Percentiles rank a stretch among this genome's conserved stretches.
Evolutionary conservation across 2,113 vertebrate genomes (phyloP).

Genomic region (Azemiops feae): DNA sequence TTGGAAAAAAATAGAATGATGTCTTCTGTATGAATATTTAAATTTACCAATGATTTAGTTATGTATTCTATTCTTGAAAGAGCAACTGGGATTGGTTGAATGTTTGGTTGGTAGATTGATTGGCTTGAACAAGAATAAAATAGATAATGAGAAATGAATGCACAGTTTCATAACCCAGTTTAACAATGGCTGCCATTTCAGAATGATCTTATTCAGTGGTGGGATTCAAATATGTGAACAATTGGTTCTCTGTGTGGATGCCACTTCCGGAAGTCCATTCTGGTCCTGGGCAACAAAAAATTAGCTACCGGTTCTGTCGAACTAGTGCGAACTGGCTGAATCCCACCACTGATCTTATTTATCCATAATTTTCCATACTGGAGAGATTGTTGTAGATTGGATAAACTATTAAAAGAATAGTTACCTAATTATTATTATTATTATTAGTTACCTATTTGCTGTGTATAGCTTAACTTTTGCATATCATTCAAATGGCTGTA

Average conservation of each 20-base stretch:
- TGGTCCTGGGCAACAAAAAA: too few relatives aligned
- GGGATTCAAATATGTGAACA: too few relatives aligned
- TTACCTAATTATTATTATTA: constrained; percentile 14
- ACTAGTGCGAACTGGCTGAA: too few relatives aligned
- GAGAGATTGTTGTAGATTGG: constrained; percentile 12
- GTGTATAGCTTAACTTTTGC: neutral
- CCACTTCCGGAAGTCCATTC: too few relatives aligned
- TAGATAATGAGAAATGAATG: neutral
- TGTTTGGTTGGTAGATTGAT: constrained; percentile 3
- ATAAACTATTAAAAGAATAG: constrained; percentile 27
- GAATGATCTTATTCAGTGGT: neutral
- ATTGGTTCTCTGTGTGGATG: too few relatives aligned
- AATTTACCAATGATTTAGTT: constrained; percentile 29
- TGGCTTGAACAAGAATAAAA: neutral
- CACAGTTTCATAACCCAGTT: constrained; percentile 40
- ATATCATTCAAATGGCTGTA: constrained; percentile 5
- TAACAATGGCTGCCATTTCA: neutral
- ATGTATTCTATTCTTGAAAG: neutral
- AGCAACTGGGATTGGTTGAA: neutral
- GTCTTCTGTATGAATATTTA: constrained; percentile 38
- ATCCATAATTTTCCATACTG: constrained; percentile 20
- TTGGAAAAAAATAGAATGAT: constrained; percentile 35
- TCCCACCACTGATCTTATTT: neutral
- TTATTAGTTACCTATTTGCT: too few relatives aligned
- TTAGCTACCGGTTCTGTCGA: too few relatives aligned